Evolutionary conservation across 1,140 invertebrate genomes (phyloP), one percentile per base, ranked within the genome.

Genomic region (Eumeta japonica): DNA sequence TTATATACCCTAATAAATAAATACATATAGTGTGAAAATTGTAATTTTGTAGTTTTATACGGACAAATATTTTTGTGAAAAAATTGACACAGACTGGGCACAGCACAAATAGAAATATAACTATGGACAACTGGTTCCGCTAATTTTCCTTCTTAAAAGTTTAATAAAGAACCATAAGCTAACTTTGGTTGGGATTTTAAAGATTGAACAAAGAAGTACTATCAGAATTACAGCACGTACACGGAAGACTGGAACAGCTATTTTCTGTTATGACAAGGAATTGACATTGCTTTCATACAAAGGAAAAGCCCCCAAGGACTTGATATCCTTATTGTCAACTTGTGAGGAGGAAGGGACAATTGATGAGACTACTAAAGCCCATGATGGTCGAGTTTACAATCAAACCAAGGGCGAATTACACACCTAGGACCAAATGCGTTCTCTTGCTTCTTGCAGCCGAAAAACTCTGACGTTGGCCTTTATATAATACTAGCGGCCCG

Each of bases 311-410:
- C 27, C 37, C 20, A 49, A 49, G 34, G 28, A 36, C 37, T n/a
- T n/a, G n/a, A 37, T 49, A 11, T 28, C 37, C 16, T 35, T 43
- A 13, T 30, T 53, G 12, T 43, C 42, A n/a, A 29, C 37, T 17
- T 38, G 36, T 28, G 33, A 53, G 14, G 37, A 45, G 13, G 37
- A 48, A 31, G 35, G 40, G 16, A 30, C 18, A n/a, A 37, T 46
- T 14, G 45, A 56, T 39, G 5, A 39, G 16, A 41, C 38, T 20
- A 43, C 35, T 29, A 72, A 66, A 43, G 62, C 67, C 10, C 45
- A 66, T 20, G 59, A 74, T 3, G 55, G 74, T 27, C 19, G 43
- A 31, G 54, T 56, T 37, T 77, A 76, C 37, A 75, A 78, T 50
- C 10, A 41, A 17, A 68, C 55, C 2, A 77, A 76, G 53, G 46